Base-by-base conservation (phyloP, 2,797 vertebrate genomes). In the Passerculus sandwichensis region DNA sequence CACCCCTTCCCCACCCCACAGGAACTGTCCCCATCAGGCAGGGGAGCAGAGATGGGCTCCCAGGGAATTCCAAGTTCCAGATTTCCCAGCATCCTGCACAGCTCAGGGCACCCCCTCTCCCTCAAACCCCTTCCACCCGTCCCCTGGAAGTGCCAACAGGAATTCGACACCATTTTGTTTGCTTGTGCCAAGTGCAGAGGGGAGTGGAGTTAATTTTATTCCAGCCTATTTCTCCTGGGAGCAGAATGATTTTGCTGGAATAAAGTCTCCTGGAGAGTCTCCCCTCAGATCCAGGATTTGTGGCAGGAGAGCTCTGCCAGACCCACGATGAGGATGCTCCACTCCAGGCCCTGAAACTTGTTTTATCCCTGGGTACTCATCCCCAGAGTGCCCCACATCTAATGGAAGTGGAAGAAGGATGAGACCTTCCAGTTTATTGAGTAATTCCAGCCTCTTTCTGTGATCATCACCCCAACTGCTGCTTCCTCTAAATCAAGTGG, bases 381-480 rank as follows among this genome's bases (percentile, higher is more conserved):
- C 26, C 61, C 82, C 77, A 23, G 34, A 44, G 40, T 30, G 47
- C 32, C 21, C 48, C 91, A 45, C 34, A 79, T 62, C 50, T 72
- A 82, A 94, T 72, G 95, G 71, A 91, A 96, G 53, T 61, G 60
- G 42, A 85, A 92, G 84, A 78, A 86, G 75, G 57, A 83, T 60
- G 66, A 86, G 77, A 88, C 4, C 4, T 66, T 82, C 69, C 56
- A 36, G 70, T 77, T 96, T 91, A 96, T 73, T 84, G 94, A 95
- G 89, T 93, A 91, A 97, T 97, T 96, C 85, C 91, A 94, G 32
- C 60, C 78, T 89, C 83, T 90, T 93, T 96, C 88, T 91, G 67
- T 93, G 85, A 92, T 95, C 92, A 66, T 96, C 94, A 89, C 61
- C 75, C 27, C 3, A 74, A 51, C 56, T 71, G 56, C 57, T 91